These are phyloP conservation scores for Drosophila rellima DNA, from an alignment of 2,888 invertebrate genomes.

Conservation along the genomic window DNA sequence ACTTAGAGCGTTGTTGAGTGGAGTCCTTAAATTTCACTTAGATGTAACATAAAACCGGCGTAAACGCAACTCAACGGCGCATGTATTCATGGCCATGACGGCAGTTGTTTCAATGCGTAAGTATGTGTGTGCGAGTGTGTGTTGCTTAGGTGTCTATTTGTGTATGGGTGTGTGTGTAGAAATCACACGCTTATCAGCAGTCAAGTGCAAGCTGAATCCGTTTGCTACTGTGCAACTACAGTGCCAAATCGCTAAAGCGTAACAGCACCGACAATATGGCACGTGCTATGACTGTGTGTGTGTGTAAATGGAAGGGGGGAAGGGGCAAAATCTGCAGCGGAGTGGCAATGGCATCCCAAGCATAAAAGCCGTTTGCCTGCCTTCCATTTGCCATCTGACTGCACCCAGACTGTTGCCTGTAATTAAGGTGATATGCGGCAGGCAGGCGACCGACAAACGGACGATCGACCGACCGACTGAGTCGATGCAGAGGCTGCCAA, in stretches of 20 bases:
- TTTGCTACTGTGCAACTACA: slow-evolving; percentile 66
- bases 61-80: slow-evolving; percentile 77
- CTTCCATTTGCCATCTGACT: slow-evolving; percentile 78
- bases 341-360: slow-evolving; percentile 62
- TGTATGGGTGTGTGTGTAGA: slow-evolving; percentile 41
- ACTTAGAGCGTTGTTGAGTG: slow-evolving; percentile 75
- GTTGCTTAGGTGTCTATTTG: slow-evolving; percentile 12
- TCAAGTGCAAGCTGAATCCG: slow-evolving; percentile 81
- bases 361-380: slow-evolving; percentile 79
- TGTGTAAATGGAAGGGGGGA: background rate
- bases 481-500: slow-evolving; percentile 41
- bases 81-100: slow-evolving; percentile 72
- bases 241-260: slow-evolving; percentile 78
- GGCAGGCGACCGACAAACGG: slow-evolving; percentile 50
- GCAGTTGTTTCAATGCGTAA: slow-evolving; percentile 33
- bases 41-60: slow-evolving; percentile 80
- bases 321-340: slow-evolving; percentile 18
- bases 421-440: slow-evolving; percentile 82
- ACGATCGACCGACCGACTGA: slow-evolving; percentile 29
- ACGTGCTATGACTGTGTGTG: slow-evolving; percentile 25
- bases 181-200: slow-evolving; percentile 81
- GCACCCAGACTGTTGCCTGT: slow-evolving; percentile 81
- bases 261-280: slow-evolving; percentile 76
- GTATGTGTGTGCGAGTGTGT: slow-evolving; percentile 18
- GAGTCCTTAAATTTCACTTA: slow-evolving; percentile 84